phyloP scores from a whole-genome alignment of 2,797 vertebrate species.

The Sebastes matsubarae region DNA sequence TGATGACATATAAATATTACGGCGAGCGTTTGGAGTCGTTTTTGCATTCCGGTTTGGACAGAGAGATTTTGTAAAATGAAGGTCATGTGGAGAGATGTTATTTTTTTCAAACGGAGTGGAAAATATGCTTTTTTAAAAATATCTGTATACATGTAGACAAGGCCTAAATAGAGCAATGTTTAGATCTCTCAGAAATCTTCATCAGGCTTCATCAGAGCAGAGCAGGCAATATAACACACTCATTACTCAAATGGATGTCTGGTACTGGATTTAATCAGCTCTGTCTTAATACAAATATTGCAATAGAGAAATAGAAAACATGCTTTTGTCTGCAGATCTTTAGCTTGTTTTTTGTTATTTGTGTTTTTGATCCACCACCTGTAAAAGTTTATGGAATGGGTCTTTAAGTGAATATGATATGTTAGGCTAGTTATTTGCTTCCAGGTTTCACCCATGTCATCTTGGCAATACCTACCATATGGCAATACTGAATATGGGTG shows the following conservation, averaged over 20 bases:
- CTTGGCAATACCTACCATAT: too few relatives aligned
- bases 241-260: neutral
- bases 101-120: too few relatives aligned
- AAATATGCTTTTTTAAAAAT: too few relatives aligned
- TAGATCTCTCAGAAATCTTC: neutral
- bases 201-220: neutral
- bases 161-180: neutral
- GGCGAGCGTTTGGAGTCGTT: too few relatives aligned
- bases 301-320: neutral
- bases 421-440: neutral
- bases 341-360: neutral
- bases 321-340: neutral
- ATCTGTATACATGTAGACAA: too few relatives aligned
- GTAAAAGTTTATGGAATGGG: neutral
- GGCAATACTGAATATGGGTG: neutral
- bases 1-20: too few relatives aligned
- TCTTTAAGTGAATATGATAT: neutral
- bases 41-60: too few relatives aligned
- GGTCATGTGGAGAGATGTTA: too few relatives aligned
- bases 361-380: neutral
- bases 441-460: neutral
- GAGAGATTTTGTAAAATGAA: too few relatives aligned
- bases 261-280: neutral
- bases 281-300: neutral
- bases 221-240: neutral